phyloP scores from a whole-genome alignment of 1,140 invertebrate species.

The Magallana gigas region DNA sequence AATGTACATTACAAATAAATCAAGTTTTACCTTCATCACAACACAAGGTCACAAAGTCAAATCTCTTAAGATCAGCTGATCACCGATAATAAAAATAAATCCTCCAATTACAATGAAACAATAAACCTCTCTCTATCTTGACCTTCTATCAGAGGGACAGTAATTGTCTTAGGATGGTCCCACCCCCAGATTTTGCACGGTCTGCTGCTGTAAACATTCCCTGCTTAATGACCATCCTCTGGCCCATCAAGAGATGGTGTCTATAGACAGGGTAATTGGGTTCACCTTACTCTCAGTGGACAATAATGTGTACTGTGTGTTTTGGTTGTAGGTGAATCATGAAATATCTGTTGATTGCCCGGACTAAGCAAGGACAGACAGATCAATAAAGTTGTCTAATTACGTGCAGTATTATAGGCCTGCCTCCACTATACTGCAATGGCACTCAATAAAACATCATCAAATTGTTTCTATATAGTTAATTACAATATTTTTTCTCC shows the following conservation, averaged over 20 bases:
- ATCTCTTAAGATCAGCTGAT: neutral
- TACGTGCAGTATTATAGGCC: neutral
- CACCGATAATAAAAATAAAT: neutral
- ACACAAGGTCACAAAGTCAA: neutral
- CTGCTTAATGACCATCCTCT: neutral
- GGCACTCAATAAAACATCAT: too few species aligned
- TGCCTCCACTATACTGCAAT: too few species aligned
- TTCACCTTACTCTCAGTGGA: neutral
- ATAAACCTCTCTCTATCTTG: constrained; percentile 11
- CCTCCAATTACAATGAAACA: neutral
- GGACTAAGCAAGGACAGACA: constrained; percentile 1
- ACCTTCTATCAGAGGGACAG: neutral
- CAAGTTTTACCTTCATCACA: constrained; percentile 13
- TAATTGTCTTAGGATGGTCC: neutral
- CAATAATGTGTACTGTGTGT: neutral
- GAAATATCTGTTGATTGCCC: constrained; percentile 21
- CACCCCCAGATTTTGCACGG: neutral
- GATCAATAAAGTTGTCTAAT: constrained; percentile 38
- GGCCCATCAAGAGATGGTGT: neutral
- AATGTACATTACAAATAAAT: neutral
- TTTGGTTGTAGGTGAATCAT: constrained; percentile 13
- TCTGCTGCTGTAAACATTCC: neutral
- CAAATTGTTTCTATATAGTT: too few species aligned
- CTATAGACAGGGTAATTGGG: neutral
- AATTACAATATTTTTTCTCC: too few species aligned